Base-by-base conservation (phyloP, 2,888 invertebrate genomes). In the Apeira syringaria region DNA sequence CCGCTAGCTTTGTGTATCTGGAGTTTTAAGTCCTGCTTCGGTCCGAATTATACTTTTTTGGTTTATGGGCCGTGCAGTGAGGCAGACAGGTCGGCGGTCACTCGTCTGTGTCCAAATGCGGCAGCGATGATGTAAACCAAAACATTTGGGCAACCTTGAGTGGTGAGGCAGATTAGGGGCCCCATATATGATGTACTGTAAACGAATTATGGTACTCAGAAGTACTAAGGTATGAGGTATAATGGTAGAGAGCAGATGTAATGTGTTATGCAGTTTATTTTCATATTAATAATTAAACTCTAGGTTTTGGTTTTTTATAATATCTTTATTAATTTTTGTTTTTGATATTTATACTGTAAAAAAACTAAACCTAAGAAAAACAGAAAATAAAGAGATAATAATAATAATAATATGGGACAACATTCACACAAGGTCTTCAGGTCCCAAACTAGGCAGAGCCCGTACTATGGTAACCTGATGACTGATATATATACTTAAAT, bases 91-190 rank as follows among this genome's bases (percentile, higher is more conserved):
- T 64, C 61, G 56, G 32, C 41, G 64, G 59, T 58, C 73, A 68
- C 59, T 67, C 67, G 63, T 57, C 67, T 64, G 67, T 68, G 53
- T 58, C 72, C 50, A 51, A 70, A 68, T 59, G 71, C 59, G 68
- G 74, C 62, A 58, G 64, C 61, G 72, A 72, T 78, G 78, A 76
- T 73, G 68, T 60, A 69, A 72, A 69, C 63, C 57, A 61, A 72
- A 74, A 74, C 69, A 73, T 61, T 59, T 46, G 37, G 40, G 18
- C 56, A 68, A 63, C 81, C 80, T 80, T 80, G 80, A 74, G 61
- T 64, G 58, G 47, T 55, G 50, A 48, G 53, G 47, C 56, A 56
- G 56, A 56, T 63, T 60, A 51, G 61, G 59, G 68, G 66, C 62
- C 68, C 47, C 65, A n/a, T 64, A 67, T 67, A 70, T 60, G 56